A percentile compares a stretch with the other conserved stretches of the same genome.
Evolutionary conservation across 2,888 invertebrate species (phyloP).

Genomic region (Schrankia costaestrigalis): DNA sequence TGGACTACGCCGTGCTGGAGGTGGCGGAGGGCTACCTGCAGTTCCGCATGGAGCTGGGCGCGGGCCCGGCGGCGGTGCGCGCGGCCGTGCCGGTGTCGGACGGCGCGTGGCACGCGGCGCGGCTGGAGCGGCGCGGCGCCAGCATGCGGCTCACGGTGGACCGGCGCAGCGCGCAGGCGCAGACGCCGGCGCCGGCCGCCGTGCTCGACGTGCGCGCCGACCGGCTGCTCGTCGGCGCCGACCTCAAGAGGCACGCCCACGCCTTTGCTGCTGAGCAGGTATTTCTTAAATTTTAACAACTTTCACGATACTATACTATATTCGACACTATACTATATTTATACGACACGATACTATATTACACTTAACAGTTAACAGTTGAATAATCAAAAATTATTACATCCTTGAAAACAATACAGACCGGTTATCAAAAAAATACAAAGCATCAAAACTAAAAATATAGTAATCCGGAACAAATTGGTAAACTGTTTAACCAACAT

Average conservation of each 20-base stretch:
- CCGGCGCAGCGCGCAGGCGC: constrained; percentile 88
- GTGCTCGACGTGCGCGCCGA: constrained; percentile 92
- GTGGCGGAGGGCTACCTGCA: constrained; percentile 91
- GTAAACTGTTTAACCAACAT: no score
- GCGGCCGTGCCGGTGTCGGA: constrained; percentile 78
- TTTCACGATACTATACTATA: no score
- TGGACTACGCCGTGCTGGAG: constrained; percentile 95
- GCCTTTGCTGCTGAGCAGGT: constrained; percentile 80
- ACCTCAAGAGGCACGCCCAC: constrained; percentile 87
- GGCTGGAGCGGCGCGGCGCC: constrained; percentile 90
- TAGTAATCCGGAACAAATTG: no score
- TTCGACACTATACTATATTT: no score
- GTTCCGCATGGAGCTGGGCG: constrained; percentile 95
- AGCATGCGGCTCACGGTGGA: constrained; percentile 89
- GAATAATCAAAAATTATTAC: no score
- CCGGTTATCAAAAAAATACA: no score
- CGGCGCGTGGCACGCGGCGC: constrained; percentile 86
- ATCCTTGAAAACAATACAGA: no score
- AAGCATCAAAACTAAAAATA: no score
- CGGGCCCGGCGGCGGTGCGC: constrained; percentile 91
- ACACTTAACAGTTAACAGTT: no score
- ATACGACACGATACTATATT: no score
- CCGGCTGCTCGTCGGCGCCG: constrained; percentile 92
- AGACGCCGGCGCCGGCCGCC: constrained; percentile 84
- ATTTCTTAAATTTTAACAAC: no score